Percentiles rank a stretch among this genome's conserved stretches.
Conservation (phyloP, 2,888 invertebrate species). For the Bombyx huttoni region DNA sequence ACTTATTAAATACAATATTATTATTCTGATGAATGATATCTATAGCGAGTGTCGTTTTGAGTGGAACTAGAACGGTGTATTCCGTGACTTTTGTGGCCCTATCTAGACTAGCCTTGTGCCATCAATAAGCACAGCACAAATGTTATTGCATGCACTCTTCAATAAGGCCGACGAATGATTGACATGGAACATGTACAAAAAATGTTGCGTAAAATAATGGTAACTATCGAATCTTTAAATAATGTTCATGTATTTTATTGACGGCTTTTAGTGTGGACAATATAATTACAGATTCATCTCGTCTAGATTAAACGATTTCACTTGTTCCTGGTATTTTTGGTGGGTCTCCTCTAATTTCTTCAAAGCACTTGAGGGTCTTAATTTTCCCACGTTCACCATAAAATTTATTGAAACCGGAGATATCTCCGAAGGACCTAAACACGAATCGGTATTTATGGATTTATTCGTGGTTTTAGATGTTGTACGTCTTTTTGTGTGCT, state of each 20-base stretch:
- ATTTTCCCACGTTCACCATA: constrained; percentile 42
- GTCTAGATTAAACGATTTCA: constrained; percentile 36
- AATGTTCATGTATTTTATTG: neutral
- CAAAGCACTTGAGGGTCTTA: constrained; percentile 40
- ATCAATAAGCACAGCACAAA: neutral
- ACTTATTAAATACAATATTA: too few species aligned
- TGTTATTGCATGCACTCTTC: constrained; percentile 1
- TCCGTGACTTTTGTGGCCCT: neutral
- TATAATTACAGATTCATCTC: constrained; percentile 16
- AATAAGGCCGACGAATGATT: neutral
- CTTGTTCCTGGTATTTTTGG: constrained; percentile 52
- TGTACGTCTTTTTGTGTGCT: constrained; percentile 12
- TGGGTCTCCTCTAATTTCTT: constrained; percentile 54
- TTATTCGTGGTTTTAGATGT: constrained; percentile 28
- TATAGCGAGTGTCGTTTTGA: too few species aligned
- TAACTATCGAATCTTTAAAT: neutral
- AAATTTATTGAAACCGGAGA: constrained; percentile 54
- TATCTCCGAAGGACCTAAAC: constrained; percentile 7
- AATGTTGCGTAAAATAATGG: neutral
- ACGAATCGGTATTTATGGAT: constrained; percentile 25
- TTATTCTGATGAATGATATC: too few species aligned
- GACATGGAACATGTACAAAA: neutral
- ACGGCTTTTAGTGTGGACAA: neutral
- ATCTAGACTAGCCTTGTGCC: neutral
- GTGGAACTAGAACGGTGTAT: neutral